Conservation (phyloP, 2,888 invertebrate genomes). For the Stomorhina lunata region DNA sequence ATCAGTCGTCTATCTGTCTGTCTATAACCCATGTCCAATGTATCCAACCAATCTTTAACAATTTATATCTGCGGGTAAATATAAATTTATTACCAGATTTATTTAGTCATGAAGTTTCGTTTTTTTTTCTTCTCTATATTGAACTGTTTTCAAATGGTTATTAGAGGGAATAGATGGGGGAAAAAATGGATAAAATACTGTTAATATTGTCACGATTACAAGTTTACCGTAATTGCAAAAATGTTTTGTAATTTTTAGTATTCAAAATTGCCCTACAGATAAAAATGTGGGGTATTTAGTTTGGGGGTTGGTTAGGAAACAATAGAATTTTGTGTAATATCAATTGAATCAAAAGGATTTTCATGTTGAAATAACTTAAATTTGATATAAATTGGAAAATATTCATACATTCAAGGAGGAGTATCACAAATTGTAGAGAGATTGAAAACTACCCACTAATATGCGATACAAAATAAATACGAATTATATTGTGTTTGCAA, state of each 20-base stretch:
- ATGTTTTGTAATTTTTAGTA: conserved; percentile 25
- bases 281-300: not conserved
- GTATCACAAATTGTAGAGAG: too few species aligned
- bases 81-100: conserved; percentile 6
- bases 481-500: too few species aligned
- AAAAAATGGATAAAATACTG: conserved; percentile 18
- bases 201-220: conserved; percentile 57
- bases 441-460: too few species aligned
- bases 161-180: not conserved
- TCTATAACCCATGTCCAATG: not conserved
- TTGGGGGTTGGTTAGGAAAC: not conserved
- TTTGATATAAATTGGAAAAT: too few species aligned
- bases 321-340: too few species aligned
- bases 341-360: too few species aligned
- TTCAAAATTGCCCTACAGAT: not conserved
- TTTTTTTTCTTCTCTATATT: not conserved
- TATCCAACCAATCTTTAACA: not conserved
- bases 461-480: too few species aligned
- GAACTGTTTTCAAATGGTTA: not conserved
- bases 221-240: conserved; percentile 50
- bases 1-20: not conserved
- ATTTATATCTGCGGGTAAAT: not conserved
- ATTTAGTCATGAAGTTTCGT: conserved; percentile 24
- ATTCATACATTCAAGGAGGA: too few species aligned
- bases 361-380: too few species aligned